Base-by-base conservation (phyloP, 64 coral and sea anemone species). In the Pocillopora verrucosa region DNA sequence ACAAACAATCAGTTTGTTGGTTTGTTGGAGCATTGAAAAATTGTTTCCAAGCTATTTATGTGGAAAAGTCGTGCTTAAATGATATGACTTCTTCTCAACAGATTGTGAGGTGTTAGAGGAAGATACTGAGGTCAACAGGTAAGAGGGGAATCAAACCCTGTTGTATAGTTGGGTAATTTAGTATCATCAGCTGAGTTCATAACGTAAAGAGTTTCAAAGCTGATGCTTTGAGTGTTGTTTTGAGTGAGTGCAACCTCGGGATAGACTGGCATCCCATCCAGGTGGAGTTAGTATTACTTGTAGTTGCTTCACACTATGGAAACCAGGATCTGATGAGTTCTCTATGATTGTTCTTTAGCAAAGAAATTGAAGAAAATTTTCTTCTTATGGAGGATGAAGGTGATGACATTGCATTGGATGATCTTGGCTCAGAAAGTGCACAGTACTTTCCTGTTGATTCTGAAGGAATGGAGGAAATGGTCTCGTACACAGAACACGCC, bases 401-500 rank as follows among this genome's bases (percentile, higher is more conserved):
- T 15, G 38, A 72, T 57, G 65, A 72, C 22, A 11, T 72, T 57
- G n/a, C 65, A 10, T 4, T 30, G 2, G 82, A 85, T 1, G 36
- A 17, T 19, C 38, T 85, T 72, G 64, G 25, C 12, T 65, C 41
- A 30, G 82, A 85, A 56, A 26, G 20, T 25, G 20, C 17, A 26
- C 65, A 16, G 20, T 70, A 70, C 67, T 24, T 72, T 85, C 51
- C 64, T 36, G 34, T 17, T 30, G 78, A 74, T 83, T 75, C 30
- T 17, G 16, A 37, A 10, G 62, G 22, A 64, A 34, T 59, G 9
- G 88, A 96, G 60, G 91, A 83, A 75, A 72, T 96, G 91, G 84
- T 96, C 20, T 93, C 95, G 3, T 34, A 64, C 22, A 96, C 95
- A 59, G 95, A 96, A 80, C 93, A 91, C 64, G 95, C 91, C 3